Evolutionary conservation across 1,140 invertebrate genomes (phyloP).

Genomic region (Atta colombica): DNA sequence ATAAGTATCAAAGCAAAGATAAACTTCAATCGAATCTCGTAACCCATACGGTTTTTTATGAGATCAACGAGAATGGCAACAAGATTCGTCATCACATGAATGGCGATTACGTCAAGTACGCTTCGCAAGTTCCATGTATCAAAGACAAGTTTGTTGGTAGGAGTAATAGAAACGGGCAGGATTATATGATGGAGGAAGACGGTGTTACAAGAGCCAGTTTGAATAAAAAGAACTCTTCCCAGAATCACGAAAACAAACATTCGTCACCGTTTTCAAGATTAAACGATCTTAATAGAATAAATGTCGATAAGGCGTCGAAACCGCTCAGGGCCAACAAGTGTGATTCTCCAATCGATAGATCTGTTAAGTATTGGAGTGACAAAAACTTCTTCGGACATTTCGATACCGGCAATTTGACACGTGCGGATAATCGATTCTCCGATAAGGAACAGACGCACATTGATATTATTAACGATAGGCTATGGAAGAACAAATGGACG

Average conservation of each 20-base stretch:
- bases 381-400: slow-evolving; percentile 30
- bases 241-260: neutral
- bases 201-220: slow-evolving; percentile 36
- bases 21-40: slow-evolving; percentile 57
- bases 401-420: neutral
- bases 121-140: slow-evolving; percentile 25
- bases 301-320: slow-evolving; percentile 66
- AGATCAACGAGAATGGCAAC: slow-evolving; percentile 61
- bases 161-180: slow-evolving; percentile 44
- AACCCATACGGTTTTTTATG: slow-evolving; percentile 53
- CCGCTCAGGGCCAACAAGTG: slow-evolving; percentile 31
- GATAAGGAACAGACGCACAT: slow-evolving; percentile 73
- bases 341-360: slow-evolving; percentile 62
- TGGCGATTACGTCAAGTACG: slow-evolving; percentile 59
- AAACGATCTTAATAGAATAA: slow-evolving; percentile 57
- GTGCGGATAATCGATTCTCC: slow-evolving; percentile 34
- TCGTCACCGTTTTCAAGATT: slow-evolving; percentile 16
- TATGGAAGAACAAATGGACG: slow-evolving; percentile 83
- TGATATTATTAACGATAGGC: slow-evolving; percentile 83
- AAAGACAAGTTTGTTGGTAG: slow-evolving; percentile 67
- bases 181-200: slow-evolving; percentile 43
- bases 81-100: slow-evolving; percentile 60
- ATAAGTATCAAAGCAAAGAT: slow-evolving; percentile 63
- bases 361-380: slow-evolving; percentile 61
- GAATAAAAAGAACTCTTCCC: slow-evolving; percentile 66